Evolutionary conservation across 2,888 invertebrate species (phyloP).

Genomic region (Hedya salicella): DNA sequence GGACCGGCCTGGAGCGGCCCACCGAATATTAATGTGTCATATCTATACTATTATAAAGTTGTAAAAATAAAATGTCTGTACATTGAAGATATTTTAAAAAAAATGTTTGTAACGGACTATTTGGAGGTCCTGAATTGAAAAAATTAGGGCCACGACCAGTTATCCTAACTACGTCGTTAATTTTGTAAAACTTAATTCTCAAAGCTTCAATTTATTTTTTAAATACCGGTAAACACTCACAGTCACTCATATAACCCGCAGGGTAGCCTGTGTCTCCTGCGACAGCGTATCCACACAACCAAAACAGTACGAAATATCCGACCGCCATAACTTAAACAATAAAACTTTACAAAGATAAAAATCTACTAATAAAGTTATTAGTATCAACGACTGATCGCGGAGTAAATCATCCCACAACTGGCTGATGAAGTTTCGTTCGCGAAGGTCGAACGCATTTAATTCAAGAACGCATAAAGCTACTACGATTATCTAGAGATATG

Average conservation of each 20-base stretch:
- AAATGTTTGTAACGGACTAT: too few species aligned
- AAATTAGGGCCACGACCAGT: too few species aligned
- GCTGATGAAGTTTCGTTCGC: conserved; percentile 58
- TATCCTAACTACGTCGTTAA: too few species aligned
- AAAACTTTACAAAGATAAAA: not conserved
- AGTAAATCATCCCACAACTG: conserved; percentile 56
- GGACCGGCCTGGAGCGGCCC: too few species aligned
- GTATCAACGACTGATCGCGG: conserved; percentile 53
- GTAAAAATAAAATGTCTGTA: too few species aligned
- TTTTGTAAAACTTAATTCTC: not conserved
- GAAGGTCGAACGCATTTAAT: conserved; percentile 49
- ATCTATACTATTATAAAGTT: too few species aligned
- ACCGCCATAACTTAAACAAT: conserved; percentile 24
- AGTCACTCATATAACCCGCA: conserved; percentile 71
- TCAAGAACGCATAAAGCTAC: conserved; percentile 12
- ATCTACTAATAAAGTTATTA: not conserved
- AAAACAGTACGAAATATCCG: conserved; percentile 44
- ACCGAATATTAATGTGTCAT: too few species aligned
- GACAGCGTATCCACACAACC: conserved; percentile 47
- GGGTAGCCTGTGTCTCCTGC: conserved; percentile 65
- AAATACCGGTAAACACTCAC: conserved; percentile 56
- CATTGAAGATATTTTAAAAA: too few species aligned
- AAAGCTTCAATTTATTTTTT: not conserved
- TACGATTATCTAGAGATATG: conserved; percentile 6
- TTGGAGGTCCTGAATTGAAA: too few species aligned